Conservation (phyloP, 2,888 invertebrate genomes). For the Alentia gelatinosa region DNA sequence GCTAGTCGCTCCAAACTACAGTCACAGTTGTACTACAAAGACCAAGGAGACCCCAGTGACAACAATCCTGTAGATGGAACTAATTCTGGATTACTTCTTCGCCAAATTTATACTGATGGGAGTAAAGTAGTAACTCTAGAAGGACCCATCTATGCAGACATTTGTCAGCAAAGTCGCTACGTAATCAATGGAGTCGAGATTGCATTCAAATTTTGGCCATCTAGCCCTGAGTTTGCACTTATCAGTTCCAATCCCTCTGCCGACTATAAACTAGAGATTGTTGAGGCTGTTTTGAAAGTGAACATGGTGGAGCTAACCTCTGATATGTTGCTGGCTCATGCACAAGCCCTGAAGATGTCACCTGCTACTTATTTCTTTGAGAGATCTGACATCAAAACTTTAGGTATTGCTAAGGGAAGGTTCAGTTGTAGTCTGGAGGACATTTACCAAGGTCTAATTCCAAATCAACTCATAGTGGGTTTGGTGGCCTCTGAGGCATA, state of each 20-base stretch:
- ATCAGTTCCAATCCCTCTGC: neutral
- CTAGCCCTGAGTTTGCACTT: too few relatives aligned
- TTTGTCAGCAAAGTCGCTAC: too few relatives aligned
- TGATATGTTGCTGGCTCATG: conserved; percentile 14
- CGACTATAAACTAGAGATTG: neutral
- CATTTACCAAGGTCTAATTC: conserved; percentile 20
- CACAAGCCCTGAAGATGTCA: neutral
- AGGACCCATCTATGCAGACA: neutral
- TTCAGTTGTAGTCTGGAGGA: neutral
- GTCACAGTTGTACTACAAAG: too few relatives aligned
- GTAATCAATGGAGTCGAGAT: neutral
- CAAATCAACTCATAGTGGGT: neutral
- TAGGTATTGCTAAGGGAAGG: neutral
- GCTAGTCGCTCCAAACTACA: neutral
- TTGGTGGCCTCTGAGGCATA: conserved; percentile 3
- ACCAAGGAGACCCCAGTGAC: too few relatives aligned
- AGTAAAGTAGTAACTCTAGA: neutral
- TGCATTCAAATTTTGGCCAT: neutral
- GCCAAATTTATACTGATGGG: neutral
- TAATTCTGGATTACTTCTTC: neutral
- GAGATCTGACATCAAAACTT: neutral
- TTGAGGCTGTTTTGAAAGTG: conserved; percentile 18
- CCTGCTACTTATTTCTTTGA: neutral
- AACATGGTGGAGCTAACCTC: too few relatives aligned
- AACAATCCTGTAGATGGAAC: too few relatives aligned